A percentile compares a stretch with the other conserved stretches of the same genome.
Conservation (phyloP, 2,797 vertebrate species). For the Pristis pectinata region DNA sequence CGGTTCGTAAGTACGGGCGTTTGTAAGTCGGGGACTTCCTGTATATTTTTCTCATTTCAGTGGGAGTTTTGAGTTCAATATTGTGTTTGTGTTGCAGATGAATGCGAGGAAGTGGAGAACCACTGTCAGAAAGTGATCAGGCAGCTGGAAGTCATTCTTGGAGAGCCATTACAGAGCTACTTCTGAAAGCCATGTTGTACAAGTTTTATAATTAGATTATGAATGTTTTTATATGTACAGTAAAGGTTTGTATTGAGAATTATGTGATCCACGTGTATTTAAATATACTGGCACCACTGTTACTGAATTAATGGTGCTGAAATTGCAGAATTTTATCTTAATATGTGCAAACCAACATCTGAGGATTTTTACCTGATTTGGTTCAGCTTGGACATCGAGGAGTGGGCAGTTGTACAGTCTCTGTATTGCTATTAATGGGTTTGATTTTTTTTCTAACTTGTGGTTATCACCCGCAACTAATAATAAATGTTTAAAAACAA, state of each 20-base stretch:
- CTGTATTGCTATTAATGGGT: not conserved
- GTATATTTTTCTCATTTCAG: not conserved
- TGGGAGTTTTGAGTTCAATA: not conserved
- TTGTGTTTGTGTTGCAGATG: slow-evolving; percentile 62
- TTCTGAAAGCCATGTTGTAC: slow-evolving; percentile 58
- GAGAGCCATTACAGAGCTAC: slow-evolving; percentile 87
- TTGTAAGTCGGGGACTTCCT: too few species aligned
- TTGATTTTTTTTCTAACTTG: not conserved
- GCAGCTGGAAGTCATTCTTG: slow-evolving; percentile 77
- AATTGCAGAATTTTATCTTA: not conserved
- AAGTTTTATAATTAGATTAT: not conserved
- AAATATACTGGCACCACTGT: not conserved
- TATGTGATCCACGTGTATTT: not conserved
- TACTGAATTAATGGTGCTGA: not conserved
- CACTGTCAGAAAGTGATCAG: slow-evolving; percentile 87
- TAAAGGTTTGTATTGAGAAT: not conserved
- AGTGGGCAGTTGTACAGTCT: not conserved
- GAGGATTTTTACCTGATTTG: not conserved
- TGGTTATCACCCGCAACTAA: not conserved
- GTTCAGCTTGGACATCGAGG: not conserved
- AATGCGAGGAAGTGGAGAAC: slow-evolving; percentile 87
- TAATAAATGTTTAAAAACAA: slow-evolving; percentile 3
- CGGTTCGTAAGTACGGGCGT: too few species aligned
- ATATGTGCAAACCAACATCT: not conserved
- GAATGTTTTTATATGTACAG: not conserved